phyloP scores from a whole-genome alignment of 2,797 vertebrate genomes.

The Pempheris klunzingeri region DNA sequence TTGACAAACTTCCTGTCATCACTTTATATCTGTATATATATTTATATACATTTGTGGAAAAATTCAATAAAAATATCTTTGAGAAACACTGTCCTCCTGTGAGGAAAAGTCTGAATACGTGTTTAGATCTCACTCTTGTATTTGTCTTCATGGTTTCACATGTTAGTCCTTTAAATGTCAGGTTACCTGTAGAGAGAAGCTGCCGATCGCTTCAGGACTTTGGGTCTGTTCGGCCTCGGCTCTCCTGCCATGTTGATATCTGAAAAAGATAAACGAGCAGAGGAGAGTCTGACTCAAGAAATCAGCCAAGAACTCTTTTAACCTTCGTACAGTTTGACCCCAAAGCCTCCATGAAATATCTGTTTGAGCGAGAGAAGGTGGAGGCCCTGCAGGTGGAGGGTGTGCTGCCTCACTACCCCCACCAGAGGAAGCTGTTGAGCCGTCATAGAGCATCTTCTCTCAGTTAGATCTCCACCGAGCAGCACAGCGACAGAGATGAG shows the following conservation, averaged over 20 bases:
- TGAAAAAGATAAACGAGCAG: constrained; percentile 72
- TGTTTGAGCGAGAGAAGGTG: not conserved
- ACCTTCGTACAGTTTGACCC: not conserved
- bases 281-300: too few species aligned
- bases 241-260: constrained; percentile 98
- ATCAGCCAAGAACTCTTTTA: too few species aligned
- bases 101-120: not conserved
- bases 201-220: constrained; percentile 91
- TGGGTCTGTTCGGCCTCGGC: constrained; percentile 91
- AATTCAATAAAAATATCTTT: too few species aligned
- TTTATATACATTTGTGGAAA: too few species aligned
- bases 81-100: not conserved
- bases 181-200: constrained; percentile 91
- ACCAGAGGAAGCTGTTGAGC: constrained; percentile 56
- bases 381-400: too few species aligned
- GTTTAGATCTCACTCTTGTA: too few species aligned
- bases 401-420: constrained; percentile 23
- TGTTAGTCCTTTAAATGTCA: too few species aligned
- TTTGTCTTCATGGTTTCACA: too few species aligned
- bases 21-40: too few species aligned
- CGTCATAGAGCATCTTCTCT: not conserved
- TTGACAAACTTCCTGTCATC: too few species aligned
- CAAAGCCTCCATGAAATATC: not conserved
- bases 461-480: too few species aligned
- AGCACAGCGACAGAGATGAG: too few species aligned